Conservation (phyloP, 2,888 invertebrate species). For the Rhimphoctona megacephalus region DNA sequence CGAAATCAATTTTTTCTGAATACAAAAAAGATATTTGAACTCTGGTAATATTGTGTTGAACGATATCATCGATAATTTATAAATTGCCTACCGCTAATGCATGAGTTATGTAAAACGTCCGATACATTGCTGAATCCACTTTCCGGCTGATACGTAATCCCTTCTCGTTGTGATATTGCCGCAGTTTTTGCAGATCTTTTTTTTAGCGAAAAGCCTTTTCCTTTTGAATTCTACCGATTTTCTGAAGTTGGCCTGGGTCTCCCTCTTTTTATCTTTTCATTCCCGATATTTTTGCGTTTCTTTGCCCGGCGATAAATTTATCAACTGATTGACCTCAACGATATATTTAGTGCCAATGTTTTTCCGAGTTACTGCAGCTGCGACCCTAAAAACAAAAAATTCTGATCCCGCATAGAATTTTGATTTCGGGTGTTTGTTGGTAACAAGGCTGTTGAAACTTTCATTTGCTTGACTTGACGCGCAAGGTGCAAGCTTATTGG, state of each 20-base stretch:
- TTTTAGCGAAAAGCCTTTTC: not conserved
- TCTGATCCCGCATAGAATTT: slow-evolving; percentile 49
- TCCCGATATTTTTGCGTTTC: not conserved
- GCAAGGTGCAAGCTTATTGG: not conserved
- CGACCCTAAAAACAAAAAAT: slow-evolving; percentile 44
- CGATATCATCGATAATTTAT: not conserved
- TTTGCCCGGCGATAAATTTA: slow-evolving; percentile 11
- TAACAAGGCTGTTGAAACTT: not conserved
- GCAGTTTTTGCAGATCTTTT: slow-evolving; percentile 7
- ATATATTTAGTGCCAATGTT: slow-evolving; percentile 17
- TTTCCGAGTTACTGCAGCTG: slow-evolving; percentile 50
- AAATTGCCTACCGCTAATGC: slow-evolving; percentile 13
- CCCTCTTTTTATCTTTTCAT: not conserved
- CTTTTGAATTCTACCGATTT: not conserved
- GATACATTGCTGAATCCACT: slow-evolving; percentile 11
- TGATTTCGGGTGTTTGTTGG: not conserved
- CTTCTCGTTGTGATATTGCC: slow-evolving; percentile 1
- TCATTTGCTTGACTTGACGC: not conserved
- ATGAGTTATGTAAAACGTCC: slow-evolving; percentile 7
- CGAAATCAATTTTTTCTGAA: no score
- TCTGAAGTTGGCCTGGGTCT: not conserved
- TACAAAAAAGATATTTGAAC: no score
- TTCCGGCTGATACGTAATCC: slow-evolving; percentile 32
- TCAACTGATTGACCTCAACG: not conserved
- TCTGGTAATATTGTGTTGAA: no score